Evolutionary conservation across 1,140 invertebrate genomes (phyloP).

Genomic region (Dinoponera quadriceps): DNA sequence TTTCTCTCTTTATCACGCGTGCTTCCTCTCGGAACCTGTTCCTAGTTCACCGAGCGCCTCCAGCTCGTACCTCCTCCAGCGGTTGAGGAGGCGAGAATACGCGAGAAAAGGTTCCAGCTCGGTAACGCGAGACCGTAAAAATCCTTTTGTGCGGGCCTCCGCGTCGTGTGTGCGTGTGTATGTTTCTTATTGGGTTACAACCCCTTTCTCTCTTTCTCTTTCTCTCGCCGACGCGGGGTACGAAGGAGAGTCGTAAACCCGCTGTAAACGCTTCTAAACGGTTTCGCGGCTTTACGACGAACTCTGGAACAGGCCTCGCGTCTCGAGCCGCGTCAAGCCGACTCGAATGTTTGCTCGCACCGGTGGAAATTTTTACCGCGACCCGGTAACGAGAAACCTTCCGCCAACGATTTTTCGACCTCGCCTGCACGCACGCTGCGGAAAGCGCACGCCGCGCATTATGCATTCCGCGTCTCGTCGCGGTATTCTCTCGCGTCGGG

Average conservation of each 20-base stretch:
- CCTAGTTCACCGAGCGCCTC: constrained; percentile 17
- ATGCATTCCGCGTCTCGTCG: constrained; percentile 28
- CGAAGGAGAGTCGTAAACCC: constrained; percentile 54
- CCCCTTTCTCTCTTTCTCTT: constrained; percentile 25
- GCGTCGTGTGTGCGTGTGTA: constrained; percentile 37
- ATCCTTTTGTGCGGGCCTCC: constrained; percentile 54
- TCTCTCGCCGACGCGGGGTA: neutral
- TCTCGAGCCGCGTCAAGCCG: constrained; percentile 5
- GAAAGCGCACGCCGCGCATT: constrained; percentile 26
- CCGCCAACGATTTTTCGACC: constrained; percentile 54
- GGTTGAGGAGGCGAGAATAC: neutral
- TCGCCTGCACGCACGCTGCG: neutral
- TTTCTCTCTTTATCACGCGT: neutral
- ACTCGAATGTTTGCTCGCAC: constrained; percentile 44
- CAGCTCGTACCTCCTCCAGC: neutral
- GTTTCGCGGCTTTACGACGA: constrained; percentile 55
- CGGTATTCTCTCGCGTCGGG: constrained; percentile 24
- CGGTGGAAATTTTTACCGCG: constrained; percentile 42
- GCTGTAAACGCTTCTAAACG: constrained; percentile 64
- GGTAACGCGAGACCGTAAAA: constrained; percentile 54
- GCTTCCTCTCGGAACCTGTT: constrained; percentile 47
- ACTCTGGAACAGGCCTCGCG: neutral
- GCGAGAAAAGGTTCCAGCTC: constrained; percentile 17
- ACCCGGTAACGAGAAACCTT: constrained; percentile 51
- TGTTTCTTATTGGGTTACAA: constrained; percentile 57